phyloP scores from a whole-genome alignment of 2,113 vertebrate genomes.

The Opisthocomus hoazin region DNA sequence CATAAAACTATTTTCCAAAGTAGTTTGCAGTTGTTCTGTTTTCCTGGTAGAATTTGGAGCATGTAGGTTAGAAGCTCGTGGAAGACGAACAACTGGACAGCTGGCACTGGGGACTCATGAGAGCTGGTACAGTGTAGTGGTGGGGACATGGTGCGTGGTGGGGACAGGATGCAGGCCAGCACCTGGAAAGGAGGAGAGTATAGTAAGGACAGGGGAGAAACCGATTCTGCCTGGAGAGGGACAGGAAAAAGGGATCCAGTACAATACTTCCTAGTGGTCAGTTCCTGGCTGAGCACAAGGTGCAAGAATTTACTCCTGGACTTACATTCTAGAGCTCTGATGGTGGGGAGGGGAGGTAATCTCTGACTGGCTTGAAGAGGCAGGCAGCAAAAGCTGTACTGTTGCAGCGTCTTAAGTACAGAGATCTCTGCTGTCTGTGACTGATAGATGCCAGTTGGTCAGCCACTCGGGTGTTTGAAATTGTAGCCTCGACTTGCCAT shows the following conservation, averaged over 20 bases:
- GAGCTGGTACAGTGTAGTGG: not conserved
- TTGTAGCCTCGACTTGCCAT: not conserved
- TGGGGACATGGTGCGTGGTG: not conserved
- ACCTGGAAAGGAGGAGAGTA: not conserved
- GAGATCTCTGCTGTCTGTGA: not conserved
- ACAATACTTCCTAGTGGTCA: rapidly evolving
- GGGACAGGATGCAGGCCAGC: not conserved
- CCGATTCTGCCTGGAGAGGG: not conserved
- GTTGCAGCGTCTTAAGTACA: not conserved
- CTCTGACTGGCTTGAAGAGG: not conserved
- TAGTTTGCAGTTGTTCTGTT: not conserved
- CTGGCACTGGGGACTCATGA: not conserved
- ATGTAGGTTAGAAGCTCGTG: not conserved
- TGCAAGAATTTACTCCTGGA: not conserved
- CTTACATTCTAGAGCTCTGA: not conserved
- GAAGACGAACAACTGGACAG: not conserved
- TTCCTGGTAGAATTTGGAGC: not conserved
- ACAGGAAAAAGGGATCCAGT: not conserved
- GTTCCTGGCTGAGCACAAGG: not conserved
- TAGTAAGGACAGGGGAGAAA: not conserved
- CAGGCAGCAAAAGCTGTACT: not conserved
- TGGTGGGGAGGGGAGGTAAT: not conserved
- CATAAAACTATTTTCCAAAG: not conserved
- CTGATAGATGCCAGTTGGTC: not conserved
- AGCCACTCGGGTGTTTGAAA: not conserved